Percentiles rank a stretch among this genome's conserved stretches.
Evolutionary conservation across 2,888 invertebrate genomes (phyloP).

Genomic region (Drosophila phalerata): DNA sequence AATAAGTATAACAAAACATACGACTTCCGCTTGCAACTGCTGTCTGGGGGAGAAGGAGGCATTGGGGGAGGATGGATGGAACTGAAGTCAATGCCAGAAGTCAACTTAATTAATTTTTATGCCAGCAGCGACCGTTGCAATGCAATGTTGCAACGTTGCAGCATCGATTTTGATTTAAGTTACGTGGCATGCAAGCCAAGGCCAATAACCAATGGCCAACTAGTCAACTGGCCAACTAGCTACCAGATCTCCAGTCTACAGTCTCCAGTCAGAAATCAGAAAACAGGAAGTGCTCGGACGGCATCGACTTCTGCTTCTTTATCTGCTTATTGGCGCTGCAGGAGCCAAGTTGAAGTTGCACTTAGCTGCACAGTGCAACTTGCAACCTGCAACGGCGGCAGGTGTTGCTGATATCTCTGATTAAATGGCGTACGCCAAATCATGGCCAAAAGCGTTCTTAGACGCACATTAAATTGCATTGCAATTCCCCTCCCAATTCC

Average conservation of each 20-base stretch:
- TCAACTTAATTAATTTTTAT: constrained; percentile 80
- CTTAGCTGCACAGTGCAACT: not conserved
- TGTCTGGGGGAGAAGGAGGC: constrained; percentile 17
- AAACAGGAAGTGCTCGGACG: constrained; percentile 52
- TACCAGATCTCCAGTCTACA: constrained; percentile 37
- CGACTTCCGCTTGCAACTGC: constrained; percentile 74
- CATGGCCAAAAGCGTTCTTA: constrained; percentile 72
- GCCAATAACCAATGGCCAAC: constrained; percentile 42
- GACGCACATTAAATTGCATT: constrained; percentile 67
- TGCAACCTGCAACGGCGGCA: constrained; percentile 53
- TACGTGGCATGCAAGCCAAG: constrained; percentile 58
- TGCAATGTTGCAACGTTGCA: constrained; percentile 22
- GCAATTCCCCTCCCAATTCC: not conserved
- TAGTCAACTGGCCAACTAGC: constrained; percentile 41
- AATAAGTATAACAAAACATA: constrained; percentile 71
- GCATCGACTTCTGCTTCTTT: constrained; percentile 59
- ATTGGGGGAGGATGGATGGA: not conserved
- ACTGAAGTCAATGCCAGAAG: constrained; percentile 74
- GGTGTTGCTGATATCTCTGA: constrained; percentile 79
- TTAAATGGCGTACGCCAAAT: constrained; percentile 79
- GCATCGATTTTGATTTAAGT: constrained; percentile 63
- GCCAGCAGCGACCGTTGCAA: constrained; percentile 57
- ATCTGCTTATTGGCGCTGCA: constrained; percentile 76
- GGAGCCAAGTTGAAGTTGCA: constrained; percentile 52
- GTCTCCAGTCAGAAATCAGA: constrained; percentile 2